A percentile compares a stretch with the other conserved stretches of the same genome.
Evolutionary conservation across 2,113 vertebrate genomes (phyloP).

Genomic region (Triplophysa siluroides): DNA sequence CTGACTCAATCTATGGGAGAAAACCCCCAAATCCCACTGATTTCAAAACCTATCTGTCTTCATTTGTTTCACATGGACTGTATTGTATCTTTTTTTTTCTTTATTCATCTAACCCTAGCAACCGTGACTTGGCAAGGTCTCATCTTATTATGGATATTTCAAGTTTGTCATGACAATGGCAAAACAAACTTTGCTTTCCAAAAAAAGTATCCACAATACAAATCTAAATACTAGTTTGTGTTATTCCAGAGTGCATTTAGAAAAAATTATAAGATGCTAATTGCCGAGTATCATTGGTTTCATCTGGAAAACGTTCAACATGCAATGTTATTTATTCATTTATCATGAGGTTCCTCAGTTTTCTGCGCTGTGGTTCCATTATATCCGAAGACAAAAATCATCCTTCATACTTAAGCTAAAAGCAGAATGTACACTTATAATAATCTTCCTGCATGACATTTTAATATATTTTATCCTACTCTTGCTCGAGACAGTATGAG

Average conservation of each 20-base stretch:
- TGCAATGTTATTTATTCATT: not conserved
- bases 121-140: constrained; percentile 1
- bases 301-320: not conserved
- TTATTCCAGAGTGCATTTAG: not conserved
- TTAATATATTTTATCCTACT: not conserved
- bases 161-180: not conserved
- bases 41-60: constrained; percentile 19
- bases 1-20: constrained; percentile 39
- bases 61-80: constrained; percentile 18
- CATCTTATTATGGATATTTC: not conserved
- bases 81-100: not conserved
- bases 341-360: not conserved
- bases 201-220: not conserved
- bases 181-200: not conserved
- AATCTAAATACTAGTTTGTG: not conserved
- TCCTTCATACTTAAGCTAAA: not conserved
- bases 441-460: not conserved
- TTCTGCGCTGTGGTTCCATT: not conserved
- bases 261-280: not conserved
- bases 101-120: not conserved
- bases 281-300: not conserved
- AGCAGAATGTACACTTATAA: not conserved
- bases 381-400: not conserved
- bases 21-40: constrained; percentile 34
- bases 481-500: not conserved